Percentiles rank a stretch among this genome's conserved stretches.
phyloP scores from a whole-genome alignment of 2,113 vertebrate genomes.

The Grammomys surdaster region DNA sequence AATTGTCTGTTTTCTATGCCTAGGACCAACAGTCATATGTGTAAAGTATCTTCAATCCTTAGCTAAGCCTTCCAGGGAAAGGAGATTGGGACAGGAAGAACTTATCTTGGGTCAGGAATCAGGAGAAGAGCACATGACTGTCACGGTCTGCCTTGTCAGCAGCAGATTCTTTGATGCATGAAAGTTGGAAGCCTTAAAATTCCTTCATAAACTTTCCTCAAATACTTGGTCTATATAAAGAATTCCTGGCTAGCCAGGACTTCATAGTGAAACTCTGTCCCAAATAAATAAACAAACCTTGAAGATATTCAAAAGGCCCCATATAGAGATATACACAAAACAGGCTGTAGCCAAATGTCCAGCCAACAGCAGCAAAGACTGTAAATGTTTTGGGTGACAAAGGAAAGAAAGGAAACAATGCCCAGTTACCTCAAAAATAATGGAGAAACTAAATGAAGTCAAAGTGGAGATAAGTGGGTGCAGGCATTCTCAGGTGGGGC shows the following conservation, averaged over 20 bases:
- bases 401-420: conserved; percentile 46
- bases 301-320: conserved; percentile 32
- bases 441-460: conserved; percentile 27
- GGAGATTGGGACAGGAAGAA: conserved; percentile 22
- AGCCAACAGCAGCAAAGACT: neutral
- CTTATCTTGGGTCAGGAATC: conserved; percentile 52
- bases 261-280: neutral
- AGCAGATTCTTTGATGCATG: neutral
- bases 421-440: conserved; percentile 46
- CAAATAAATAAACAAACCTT: conserved; percentile 31
- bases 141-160: neutral
- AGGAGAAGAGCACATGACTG: conserved; percentile 48
- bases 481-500: neutral
- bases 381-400: neutral
- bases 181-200: conserved; percentile 40
- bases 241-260: neutral
- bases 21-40: neutral
- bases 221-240: conserved; percentile 1
- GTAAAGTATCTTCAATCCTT: neutral
- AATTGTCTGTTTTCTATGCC: conserved; percentile 4
- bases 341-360: neutral
- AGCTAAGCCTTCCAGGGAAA: conserved; percentile 34
- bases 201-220: conserved; percentile 33
- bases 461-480: neutral
- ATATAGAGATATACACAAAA: neutral